Evolutionary conservation across 2,888 invertebrate genomes (phyloP).

Genomic region (Eilema griseolum): DNA sequence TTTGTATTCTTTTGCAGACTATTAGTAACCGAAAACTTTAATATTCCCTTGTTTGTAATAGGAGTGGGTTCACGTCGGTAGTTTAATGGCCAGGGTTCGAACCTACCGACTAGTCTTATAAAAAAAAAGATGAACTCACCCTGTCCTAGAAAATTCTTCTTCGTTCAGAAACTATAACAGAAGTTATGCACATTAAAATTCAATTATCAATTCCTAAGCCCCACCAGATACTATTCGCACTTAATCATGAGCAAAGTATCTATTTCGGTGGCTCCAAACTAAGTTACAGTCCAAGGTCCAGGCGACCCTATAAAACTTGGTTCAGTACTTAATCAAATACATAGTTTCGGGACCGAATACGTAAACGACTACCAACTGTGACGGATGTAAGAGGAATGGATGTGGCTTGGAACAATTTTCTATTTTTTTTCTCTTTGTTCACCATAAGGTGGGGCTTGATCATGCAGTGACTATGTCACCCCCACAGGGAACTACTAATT

Average conservation of each 20-base stretch:
- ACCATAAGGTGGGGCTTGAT: too few species aligned
- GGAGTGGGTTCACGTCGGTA: too few species aligned
- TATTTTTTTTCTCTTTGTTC: too few species aligned
- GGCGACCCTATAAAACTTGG: slow-evolving; percentile 60
- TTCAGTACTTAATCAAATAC: slow-evolving; percentile 66
- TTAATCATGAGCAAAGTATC: slow-evolving; percentile 49
- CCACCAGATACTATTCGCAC: slow-evolving; percentile 28
- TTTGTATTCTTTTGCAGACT: too few species aligned
- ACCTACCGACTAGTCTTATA: too few species aligned
- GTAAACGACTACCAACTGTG: slow-evolving; percentile 35
- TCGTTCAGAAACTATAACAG: too few species aligned
- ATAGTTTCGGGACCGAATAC: slow-evolving; percentile 63
- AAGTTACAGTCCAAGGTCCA: slow-evolving; percentile 35
- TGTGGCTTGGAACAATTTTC: neutral
- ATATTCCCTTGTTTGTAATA: too few species aligned
- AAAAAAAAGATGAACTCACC: too few species aligned
- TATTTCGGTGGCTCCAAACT: slow-evolving; percentile 48
- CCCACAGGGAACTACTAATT: too few species aligned
- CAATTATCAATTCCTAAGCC: neutral
- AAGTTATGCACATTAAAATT: slow-evolving; percentile 9
- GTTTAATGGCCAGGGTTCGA: too few species aligned
- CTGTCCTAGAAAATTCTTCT: neutral
- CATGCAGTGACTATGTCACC: too few species aligned
- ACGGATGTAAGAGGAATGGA: slow-evolving; percentile 28
- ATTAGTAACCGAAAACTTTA: too few species aligned